Evolutionary conservation across 2,113 vertebrate genomes (phyloP).

Genomic region (Raja brachyura): DNA sequence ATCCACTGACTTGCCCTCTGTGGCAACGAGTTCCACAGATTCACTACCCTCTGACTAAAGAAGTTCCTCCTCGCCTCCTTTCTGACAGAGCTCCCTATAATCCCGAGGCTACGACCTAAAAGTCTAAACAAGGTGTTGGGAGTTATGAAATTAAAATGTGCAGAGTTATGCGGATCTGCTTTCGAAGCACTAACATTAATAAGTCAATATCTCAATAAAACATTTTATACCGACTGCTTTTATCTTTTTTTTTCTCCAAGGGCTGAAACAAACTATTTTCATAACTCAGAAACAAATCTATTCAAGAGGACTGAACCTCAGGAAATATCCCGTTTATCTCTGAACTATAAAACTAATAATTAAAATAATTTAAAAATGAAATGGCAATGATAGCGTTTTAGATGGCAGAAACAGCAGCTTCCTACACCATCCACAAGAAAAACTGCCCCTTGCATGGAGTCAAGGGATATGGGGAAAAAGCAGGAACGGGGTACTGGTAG

Average conservation of each 20-base stretch:
- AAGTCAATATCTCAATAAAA: background rate
- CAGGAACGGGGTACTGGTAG: no score
- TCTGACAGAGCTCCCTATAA: no score
- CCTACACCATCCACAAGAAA: no score
- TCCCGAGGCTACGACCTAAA: no score
- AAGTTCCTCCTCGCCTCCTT: no score
- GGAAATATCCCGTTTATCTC: background rate
- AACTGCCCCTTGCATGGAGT: background rate
- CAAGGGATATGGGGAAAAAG: no score
- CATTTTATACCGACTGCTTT: background rate
- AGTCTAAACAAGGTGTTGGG: background rate
- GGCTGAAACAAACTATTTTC: background rate
- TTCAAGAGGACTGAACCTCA: background rate
- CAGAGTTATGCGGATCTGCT: no score
- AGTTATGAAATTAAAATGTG: background rate
- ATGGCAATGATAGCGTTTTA: background rate
- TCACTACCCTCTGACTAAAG: no score
- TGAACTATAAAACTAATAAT: background rate
- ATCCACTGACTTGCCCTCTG: no score
- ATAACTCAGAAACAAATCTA: background rate
- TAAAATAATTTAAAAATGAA: background rate
- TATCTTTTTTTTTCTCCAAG: background rate
- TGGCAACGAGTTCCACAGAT: no score
- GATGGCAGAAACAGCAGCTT: background rate
- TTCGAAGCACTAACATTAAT: no score